Conservation (phyloP, 2,113 vertebrate species). For the Sinosuthora webbiana region DNA sequence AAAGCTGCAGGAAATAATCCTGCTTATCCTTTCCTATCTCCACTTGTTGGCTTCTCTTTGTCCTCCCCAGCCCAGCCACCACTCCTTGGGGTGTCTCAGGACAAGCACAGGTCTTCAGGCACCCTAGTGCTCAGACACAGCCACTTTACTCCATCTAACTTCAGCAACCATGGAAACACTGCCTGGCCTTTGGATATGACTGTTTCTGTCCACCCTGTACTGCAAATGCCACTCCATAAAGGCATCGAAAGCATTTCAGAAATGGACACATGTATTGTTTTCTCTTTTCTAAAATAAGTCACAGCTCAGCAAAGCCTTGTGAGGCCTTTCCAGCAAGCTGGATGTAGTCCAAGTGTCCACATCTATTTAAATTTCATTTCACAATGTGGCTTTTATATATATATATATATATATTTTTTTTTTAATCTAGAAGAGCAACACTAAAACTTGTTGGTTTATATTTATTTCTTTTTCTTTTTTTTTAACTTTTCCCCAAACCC, state of each 20-base stretch:
- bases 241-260: background rate
- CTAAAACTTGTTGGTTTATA: background rate
- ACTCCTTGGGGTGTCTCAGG: background rate
- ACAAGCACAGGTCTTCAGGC: rapidly evolving
- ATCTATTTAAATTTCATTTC: background rate
- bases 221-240: background rate
- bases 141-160: background rate
- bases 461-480: background rate
- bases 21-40: background rate
- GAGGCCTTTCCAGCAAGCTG: background rate
- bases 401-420: background rate
- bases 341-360: background rate
- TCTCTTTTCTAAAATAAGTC: background rate
- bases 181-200: background rate
- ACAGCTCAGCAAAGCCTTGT: background rate
- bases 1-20: background rate
- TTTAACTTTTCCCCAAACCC: background rate
- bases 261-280: background rate
- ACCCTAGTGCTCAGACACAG: background rate
- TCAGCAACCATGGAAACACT: rapidly evolving
- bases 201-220: background rate
- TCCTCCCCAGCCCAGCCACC: background rate
- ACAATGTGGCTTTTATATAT: background rate
- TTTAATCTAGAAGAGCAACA: background rate
- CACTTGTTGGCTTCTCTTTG: background rate